Evolutionary conservation across 2,888 invertebrate species (phyloP).

Genomic region (Ctena decussata): DNA sequence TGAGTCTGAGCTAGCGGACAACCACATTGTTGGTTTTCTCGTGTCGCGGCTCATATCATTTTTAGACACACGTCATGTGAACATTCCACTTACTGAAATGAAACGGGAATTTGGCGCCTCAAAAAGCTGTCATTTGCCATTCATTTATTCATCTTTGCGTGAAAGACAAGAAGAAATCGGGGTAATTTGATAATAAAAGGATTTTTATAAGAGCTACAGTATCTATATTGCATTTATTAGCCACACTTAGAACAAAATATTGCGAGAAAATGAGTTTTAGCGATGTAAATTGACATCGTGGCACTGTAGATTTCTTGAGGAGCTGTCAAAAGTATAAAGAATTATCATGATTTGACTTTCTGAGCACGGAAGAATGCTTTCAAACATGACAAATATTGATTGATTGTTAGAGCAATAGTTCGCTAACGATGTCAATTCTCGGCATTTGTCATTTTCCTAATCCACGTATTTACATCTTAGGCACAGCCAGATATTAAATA

Average conservation of each 20-base stretch:
- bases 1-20: too few species aligned
- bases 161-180: not conserved
- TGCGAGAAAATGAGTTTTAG: not conserved
- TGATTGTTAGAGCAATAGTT: not conserved
- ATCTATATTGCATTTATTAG: not conserved
- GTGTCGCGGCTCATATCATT: too few species aligned
- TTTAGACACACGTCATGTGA: too few species aligned
- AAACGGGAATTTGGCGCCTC: too few species aligned
- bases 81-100: too few species aligned
- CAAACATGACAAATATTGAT: conserved; percentile 9
- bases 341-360: conserved; percentile 6
- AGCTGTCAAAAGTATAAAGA: conserved; percentile 3
- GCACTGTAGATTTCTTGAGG: not conserved
- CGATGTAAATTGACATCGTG: not conserved
- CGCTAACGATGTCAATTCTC: conserved; percentile 3
- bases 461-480: not conserved
- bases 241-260: not conserved
- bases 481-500: conserved; percentile 3
- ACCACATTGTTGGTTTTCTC: too few species aligned
- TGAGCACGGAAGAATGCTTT: conserved; percentile 3
- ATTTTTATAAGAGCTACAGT: not conserved
- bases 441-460: conserved; percentile 1
- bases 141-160: not conserved
- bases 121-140: not conserved
- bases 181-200: not conserved